A percentile compares a stretch with the other conserved stretches of the same genome.
Conservation (phyloP, 2,888 invertebrate species). For the Coremacera marginata region DNA sequence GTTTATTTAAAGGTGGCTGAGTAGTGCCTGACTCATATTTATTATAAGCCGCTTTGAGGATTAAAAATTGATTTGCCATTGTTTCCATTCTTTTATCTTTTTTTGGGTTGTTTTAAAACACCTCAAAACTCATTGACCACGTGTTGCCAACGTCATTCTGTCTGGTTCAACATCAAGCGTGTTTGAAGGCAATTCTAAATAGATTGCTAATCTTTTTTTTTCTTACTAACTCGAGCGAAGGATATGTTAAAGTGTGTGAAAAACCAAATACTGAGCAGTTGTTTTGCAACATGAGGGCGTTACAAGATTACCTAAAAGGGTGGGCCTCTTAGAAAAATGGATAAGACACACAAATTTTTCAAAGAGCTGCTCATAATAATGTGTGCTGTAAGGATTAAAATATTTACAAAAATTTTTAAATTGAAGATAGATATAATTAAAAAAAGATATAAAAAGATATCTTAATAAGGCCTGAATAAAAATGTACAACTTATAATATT, state of each 20-base stretch:
- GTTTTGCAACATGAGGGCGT: not conserved
- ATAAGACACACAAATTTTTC: too few relatives aligned
- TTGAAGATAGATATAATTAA: too few relatives aligned
- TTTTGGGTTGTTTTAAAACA: not conserved
- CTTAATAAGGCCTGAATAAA: too few relatives aligned
- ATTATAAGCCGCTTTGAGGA: not conserved
- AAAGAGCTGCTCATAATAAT: too few relatives aligned
- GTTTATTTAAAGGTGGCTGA: too few relatives aligned
- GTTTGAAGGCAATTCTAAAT: not conserved
- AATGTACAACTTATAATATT: too few relatives aligned
- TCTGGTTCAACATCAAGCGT: not conserved
- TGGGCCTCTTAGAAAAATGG: too few relatives aligned
- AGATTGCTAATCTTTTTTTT: not conserved
- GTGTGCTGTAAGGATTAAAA: too few relatives aligned
- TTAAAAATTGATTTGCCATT: not conserved
- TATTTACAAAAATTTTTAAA: too few relatives aligned
- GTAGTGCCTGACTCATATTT: too few relatives aligned
- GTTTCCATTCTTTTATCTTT: too few relatives aligned
- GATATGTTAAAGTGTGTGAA: not conserved
- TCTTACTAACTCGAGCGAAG: not conserved
- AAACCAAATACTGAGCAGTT: not conserved
- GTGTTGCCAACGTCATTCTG: not conserved
- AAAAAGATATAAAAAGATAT: too few relatives aligned
- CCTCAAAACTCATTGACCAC: not conserved
- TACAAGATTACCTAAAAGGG: not conserved